Evolutionary conservation across 2,113 vertebrate species (phyloP).

Genomic region (Hemicordylus capensis): DNA sequence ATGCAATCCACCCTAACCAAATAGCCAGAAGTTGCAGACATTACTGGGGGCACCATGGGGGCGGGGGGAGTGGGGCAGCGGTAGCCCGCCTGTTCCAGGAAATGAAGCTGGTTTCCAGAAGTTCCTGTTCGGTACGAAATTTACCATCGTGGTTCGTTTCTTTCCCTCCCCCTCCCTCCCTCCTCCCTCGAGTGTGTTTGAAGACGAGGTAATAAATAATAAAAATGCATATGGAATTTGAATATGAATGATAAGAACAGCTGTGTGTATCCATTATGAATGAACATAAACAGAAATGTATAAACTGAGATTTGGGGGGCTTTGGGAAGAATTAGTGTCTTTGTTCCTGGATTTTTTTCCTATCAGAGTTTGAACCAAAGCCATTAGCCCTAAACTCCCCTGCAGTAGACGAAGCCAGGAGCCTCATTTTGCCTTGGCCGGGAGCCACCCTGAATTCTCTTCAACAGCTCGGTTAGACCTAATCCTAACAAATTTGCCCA

Average conservation of each 20-base stretch:
- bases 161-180: background rate
- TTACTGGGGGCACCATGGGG: background rate
- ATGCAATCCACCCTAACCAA: too few species aligned
- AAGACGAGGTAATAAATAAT: conserved; percentile 59
- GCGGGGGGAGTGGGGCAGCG: background rate
- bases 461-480: conserved; percentile 75
- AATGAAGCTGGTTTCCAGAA: background rate
- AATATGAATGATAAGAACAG: conserved; percentile 78
- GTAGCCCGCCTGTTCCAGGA: background rate
- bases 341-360: conserved; percentile 76
- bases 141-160: conserved; percentile 15
- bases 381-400: conserved; percentile 72
- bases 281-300: conserved; percentile 77
- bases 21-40: background rate
- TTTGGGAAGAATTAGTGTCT: conserved; percentile 77
- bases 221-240: conserved; percentile 71
- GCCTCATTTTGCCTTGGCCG: conserved; percentile 71
- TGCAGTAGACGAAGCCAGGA: conserved; percentile 67
- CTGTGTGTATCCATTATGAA: conserved; percentile 78
- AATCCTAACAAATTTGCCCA: conserved; percentile 77
- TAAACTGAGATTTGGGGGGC: conserved; percentile 75
- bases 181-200: conserved; percentile 12
- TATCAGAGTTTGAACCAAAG: conserved; percentile 74
- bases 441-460: conserved; percentile 65
- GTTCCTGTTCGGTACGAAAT: background rate